Evolutionary conservation across 1,140 invertebrate species (phyloP).

Genomic region (Drosophila tropicalis): DNA sequence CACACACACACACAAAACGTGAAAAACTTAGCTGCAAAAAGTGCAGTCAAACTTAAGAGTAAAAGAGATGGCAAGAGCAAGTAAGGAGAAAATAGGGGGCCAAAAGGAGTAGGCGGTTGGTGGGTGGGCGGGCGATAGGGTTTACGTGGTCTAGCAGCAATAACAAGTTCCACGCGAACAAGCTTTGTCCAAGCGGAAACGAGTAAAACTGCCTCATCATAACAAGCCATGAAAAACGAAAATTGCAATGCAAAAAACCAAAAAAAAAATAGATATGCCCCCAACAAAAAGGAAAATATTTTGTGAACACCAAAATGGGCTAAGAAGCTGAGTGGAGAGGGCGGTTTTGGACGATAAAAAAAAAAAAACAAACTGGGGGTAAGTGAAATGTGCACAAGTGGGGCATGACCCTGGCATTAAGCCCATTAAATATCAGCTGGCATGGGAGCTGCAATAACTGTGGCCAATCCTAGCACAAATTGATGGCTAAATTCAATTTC

Average conservation of each 20-base stretch:
- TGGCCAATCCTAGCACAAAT: not conserved
- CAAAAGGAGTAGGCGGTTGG: too few relatives aligned
- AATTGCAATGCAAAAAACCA: conserved; percentile 48
- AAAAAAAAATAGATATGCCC: conserved; percentile 1
- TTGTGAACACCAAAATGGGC: conserved; percentile 10
- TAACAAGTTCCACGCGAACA: conserved; percentile 74
- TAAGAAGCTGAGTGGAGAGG: not conserved
- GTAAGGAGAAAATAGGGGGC: not conserved
- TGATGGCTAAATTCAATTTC: conserved; percentile 4
- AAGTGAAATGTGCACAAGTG: conserved; percentile 37
- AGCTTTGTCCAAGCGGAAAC: conserved; percentile 66
- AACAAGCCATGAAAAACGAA: conserved; percentile 44
- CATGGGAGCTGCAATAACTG: not conserved
- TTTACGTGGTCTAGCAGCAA: conserved; percentile 22
- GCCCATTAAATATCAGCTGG: conserved; percentile 39
- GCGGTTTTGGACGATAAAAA: not conserved
- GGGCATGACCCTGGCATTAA: conserved; percentile 47
- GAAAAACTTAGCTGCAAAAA: conserved; percentile 40
- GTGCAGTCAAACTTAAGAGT: conserved; percentile 30
- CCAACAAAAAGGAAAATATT: conserved; percentile 5
- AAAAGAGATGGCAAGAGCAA: too few relatives aligned
- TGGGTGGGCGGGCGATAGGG: not conserved
- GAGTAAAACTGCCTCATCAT: conserved; percentile 49
- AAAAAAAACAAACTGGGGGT: not conserved
- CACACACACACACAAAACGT: conserved; percentile 15